A percentile compares a stretch with the other conserved stretches of the same genome.
Evolutionary conservation across 2,888 invertebrate genomes (phyloP).

Genomic region (Dioctria rufipes): DNA sequence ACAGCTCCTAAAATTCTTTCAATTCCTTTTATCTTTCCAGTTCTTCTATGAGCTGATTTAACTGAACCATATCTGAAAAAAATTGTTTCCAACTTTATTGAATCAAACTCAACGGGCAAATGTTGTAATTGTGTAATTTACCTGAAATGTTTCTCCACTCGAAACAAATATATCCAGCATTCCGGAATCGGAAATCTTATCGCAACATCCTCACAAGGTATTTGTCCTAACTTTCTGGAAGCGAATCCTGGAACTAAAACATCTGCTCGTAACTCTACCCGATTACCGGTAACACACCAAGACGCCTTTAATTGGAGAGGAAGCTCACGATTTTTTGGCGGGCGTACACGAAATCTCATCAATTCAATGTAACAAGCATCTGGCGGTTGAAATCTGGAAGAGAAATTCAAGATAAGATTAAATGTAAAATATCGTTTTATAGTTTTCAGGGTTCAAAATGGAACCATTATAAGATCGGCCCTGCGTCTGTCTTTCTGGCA

Average conservation of each 20-base stretch:
- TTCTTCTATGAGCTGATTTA: constrained; percentile 90
- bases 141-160: constrained; percentile 96
- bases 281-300: constrained; percentile 89
- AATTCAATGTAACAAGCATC: constrained; percentile 98
- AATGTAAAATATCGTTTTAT: not conserved
- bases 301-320: constrained; percentile 94
- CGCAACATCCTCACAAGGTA: constrained; percentile 97
- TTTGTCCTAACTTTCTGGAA: constrained; percentile 94
- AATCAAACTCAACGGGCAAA: not conserved
- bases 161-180: constrained; percentile 99
- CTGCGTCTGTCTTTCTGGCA: no score
- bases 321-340: constrained; percentile 95
- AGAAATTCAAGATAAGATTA: constrained; percentile 26
- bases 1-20: constrained; percentile 93
- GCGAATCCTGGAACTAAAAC: constrained; percentile 97
- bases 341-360: constrained; percentile 94
- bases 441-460: not conserved
- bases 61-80: constrained; percentile 91
- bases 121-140: constrained; percentile 59
- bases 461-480: not conserved
- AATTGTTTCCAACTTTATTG: not conserved
- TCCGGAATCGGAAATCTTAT: constrained; percentile 98
- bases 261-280: constrained; percentile 95
- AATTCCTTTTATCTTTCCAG: constrained; percentile 93
- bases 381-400: constrained; percentile 90